These are phyloP conservation scores for Hypercompe scribonia DNA, from an alignment of 2,888 invertebrate species.

Conservation along the genomic window DNA sequence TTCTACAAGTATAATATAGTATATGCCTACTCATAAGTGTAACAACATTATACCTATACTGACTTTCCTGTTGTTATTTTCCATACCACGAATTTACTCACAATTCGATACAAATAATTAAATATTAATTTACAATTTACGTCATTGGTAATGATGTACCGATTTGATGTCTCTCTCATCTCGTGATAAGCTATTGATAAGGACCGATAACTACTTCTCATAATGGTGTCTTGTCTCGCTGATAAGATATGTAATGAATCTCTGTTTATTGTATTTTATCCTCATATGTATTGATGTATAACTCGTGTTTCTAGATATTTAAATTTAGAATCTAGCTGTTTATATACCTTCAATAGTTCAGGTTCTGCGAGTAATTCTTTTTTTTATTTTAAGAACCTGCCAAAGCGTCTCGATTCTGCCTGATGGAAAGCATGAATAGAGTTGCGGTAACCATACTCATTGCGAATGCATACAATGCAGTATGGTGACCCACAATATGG, in stretches of 20 bases:
- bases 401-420: too few species aligned
- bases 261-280: conserved; percentile 30
- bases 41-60: not conserved
- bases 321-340: not conserved
- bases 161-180: conserved; percentile 70
- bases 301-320: not conserved
- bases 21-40: not conserved
- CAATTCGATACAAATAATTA: conserved; percentile 58
- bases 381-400: too few species aligned
- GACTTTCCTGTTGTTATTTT: conserved; percentile 34
- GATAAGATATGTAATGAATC: conserved; percentile 81
- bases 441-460: too few species aligned
- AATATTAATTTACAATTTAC: conserved; percentile 62
- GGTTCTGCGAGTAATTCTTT: too few species aligned
- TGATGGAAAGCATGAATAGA: too few species aligned
- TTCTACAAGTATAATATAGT: not conserved
- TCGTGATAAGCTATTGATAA: conserved; percentile 71
- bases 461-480: too few species aligned
- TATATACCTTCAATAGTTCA: not conserved
- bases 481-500: too few species aligned
- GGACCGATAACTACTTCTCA: conserved; percentile 60
- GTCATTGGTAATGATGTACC: conserved; percentile 60
- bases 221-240: conserved; percentile 71
- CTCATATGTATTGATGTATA: conserved; percentile 8
- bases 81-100: conserved; percentile 31